Evolutionary conservation across 2,797 vertebrate genomes (phyloP).

Genomic region (Microctenopoma steveboyesi): DNA sequence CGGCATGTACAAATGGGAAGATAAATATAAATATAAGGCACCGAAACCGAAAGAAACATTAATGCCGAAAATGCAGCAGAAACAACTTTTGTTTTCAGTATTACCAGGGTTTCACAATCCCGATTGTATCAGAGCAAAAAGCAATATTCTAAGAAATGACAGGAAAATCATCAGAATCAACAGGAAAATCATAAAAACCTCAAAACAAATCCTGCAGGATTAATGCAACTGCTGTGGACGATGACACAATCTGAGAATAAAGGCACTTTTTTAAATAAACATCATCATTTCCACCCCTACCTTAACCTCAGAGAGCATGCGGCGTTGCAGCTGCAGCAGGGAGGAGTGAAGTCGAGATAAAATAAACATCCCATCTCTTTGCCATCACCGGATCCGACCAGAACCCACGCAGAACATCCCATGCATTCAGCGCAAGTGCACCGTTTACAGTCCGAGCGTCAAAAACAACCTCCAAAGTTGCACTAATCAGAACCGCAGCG

Average conservation of each 20-base stretch:
- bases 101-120: conserved; percentile 10
- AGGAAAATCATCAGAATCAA: not conserved
- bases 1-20: not conserved
- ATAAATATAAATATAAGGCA: not conserved
- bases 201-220: not conserved
- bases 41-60: not conserved
- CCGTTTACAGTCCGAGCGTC: conserved; percentile 2
- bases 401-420: conserved; percentile 27
- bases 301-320: conserved; percentile 57
- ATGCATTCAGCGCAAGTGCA: not conserved
- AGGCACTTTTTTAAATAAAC: not conserved
- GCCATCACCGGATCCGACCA: conserved; percentile 43
- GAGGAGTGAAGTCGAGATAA: conserved; percentile 54
- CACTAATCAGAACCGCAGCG: not conserved
- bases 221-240: not conserved
- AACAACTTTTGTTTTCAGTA: not conserved
- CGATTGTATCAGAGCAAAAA: conserved; percentile 40
- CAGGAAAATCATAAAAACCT: no score
- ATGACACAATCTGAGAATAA: not conserved
- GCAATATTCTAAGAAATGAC: not conserved
- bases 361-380: conserved; percentile 73
- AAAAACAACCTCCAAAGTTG: conserved; percentile 17
- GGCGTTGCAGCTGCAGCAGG: conserved; percentile 53
- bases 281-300: conserved; percentile 51
- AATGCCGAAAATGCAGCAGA: conserved; percentile 69